A percentile compares a stretch with the other conserved stretches of the same genome.
phyloP scores from a whole-genome alignment of 2,113 vertebrate genomes.

The Macquaria ambigua region DNA sequence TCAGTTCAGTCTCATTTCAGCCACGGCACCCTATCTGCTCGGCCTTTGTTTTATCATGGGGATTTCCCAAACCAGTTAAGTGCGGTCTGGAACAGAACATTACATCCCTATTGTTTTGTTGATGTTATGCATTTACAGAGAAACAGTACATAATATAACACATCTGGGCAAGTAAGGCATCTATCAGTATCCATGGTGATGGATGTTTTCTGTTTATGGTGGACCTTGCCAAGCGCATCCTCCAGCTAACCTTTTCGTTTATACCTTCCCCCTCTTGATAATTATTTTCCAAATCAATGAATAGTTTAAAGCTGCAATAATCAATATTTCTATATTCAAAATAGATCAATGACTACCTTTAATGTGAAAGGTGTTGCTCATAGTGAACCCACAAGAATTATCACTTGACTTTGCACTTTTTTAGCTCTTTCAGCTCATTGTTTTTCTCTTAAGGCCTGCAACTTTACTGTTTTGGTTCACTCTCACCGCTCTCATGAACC shows the following conservation, averaged over 20 bases:
- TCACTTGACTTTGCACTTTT: background rate
- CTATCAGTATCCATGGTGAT: constrained; percentile 8
- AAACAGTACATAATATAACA: background rate
- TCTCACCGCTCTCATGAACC: background rate
- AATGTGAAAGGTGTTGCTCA: background rate
- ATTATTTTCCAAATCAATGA: background rate
- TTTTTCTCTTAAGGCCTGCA: background rate
- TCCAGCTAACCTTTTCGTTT: background rate
- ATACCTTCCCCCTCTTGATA: no score
- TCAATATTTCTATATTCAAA: background rate
- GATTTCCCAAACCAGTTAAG: constrained; percentile 3
- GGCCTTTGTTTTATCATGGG: background rate
- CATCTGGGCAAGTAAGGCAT: background rate
- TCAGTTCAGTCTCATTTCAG: background rate
- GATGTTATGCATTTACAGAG: background rate
- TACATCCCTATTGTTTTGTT: background rate
- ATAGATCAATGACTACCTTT: background rate
- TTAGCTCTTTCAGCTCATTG: background rate
- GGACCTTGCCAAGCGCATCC: background rate
- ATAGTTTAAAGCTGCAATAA: constrained; percentile 1
- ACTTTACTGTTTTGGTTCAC: background rate
- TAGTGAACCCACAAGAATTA: background rate
- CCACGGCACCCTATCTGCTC: background rate
- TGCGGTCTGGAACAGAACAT: background rate
- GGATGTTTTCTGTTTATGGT: background rate